Base-by-base conservation (phyloP, 2,888 invertebrate species). In the Polietes domitor region DNA sequence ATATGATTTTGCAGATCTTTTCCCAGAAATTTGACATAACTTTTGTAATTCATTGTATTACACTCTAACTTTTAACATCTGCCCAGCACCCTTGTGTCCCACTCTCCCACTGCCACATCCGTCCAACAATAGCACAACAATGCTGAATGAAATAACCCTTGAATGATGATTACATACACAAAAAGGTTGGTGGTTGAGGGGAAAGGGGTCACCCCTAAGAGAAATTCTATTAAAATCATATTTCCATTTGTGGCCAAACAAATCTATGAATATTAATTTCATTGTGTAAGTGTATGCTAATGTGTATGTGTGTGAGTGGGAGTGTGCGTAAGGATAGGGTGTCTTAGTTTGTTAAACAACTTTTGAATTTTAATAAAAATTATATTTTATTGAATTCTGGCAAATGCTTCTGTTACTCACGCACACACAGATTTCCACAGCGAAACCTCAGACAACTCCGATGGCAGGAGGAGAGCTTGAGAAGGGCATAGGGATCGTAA, bases 221-320 rank as follows among this genome's bases (percentile, higher is more conserved):
- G 21, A 71, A 71, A 21, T 50, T 71, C 28, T 71, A 50, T 50
- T 47, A 71, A 47, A 75, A 68, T 68, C 37, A 28, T 76, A 53
- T 76, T 65, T 53, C 15, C 37, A 65, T 68, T 76, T 76, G 65
- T 53, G 65, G 76, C 26, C 12, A 50, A 26, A 28, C 21, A 47
- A 76, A 53, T 65, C 65, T 28, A 76, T 65, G 76, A 65, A 76
- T 76, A 76, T 76, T 65, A 76, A 76, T 76, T 65, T 76, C 26
- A 53, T 76, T 50, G n/a, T 53, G 7, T 21, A 55, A 76, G 17
- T 53, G 15, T 15, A 75, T 65, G 9, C 7, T 53, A 32, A 2
- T 12, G n/a, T 37, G 5, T 9, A 9, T 17, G 28, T 37, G 41
- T 65, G 19, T 41, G 28, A 26, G 47, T 32, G 12, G n/a, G 50